Evolutionary conservation across 2,888 invertebrate genomes (phyloP).

Genomic region (Craniophora ligustri): DNA sequence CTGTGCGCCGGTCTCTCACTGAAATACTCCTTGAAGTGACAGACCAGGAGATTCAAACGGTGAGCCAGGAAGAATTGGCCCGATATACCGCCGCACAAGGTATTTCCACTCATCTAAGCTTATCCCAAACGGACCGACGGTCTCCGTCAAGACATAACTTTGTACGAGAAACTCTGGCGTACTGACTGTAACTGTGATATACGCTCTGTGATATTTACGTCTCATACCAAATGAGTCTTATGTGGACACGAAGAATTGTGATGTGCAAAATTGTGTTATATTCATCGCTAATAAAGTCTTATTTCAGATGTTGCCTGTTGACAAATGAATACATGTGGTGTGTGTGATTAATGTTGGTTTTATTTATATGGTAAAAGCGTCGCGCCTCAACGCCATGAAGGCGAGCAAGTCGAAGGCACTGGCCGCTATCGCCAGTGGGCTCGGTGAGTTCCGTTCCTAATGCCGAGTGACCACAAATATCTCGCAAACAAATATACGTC

Average conservation of each 20-base stretch:
- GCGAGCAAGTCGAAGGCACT: slow-evolving; percentile 95
- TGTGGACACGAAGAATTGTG: slow-evolving; percentile 69
- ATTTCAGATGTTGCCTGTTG: slow-evolving; percentile 84
- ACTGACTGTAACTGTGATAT: slow-evolving; percentile 74
- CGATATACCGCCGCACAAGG: slow-evolving; percentile 95
- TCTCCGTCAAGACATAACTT: slow-evolving; percentile 69
- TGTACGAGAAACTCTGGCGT: slow-evolving; percentile 71
- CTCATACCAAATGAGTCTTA: slow-evolving; percentile 49
- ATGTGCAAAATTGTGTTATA: slow-evolving; percentile 68
- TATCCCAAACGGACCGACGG: slow-evolving; percentile 69
- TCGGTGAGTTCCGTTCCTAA: slow-evolving; percentile 93
- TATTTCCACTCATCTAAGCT: slow-evolving; percentile 89
- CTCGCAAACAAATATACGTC: slow-evolving; percentile 46
- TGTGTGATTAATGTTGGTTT: slow-evolving; percentile 88
- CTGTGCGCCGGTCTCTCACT: slow-evolving; percentile 95
- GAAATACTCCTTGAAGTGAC: slow-evolving; percentile 98
- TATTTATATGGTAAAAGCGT: slow-evolving; percentile 90
- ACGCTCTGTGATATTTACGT: slow-evolving; percentile 64
- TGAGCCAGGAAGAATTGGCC: slow-evolving; percentile 95
- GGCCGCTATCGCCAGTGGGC: slow-evolving; percentile 96
- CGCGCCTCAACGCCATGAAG: slow-evolving; percentile 92
- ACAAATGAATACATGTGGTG: slow-evolving; percentile 80
- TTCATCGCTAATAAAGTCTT: slow-evolving; percentile 83
- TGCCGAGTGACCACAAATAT: slow-evolving; percentile 49
- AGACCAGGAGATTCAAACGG: slow-evolving; percentile 94